Evolutionary conservation across 2,797 vertebrate genomes (phyloP), one percentile per base, ranked within the genome.

Genomic region (Enteromius paludinosus): DNA sequence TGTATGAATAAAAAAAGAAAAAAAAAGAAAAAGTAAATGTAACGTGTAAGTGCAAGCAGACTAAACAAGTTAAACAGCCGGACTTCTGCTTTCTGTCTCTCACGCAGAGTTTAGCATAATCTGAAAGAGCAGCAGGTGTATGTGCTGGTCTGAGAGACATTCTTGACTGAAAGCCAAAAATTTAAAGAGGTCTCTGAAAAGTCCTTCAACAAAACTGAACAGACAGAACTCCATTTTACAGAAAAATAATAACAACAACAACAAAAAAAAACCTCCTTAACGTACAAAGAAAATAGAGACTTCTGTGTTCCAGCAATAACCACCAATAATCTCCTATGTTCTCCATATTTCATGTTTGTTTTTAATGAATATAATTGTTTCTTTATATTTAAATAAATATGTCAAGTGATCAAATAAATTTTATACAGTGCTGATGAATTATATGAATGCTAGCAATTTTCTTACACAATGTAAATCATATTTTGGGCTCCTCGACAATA

Each of bases 101-200:
- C 25, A 45, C 23, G 15, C 11, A 11, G 23, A 20, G 33, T 69
- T 69, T 6, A 68, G 23, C 64, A 43, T 30, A 43, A 59, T 64
- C 59, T 65, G 79, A 74, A 81, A 62, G 71, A 75, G 23, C 25
- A 33, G 80, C 70, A 82, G 80, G 71, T 82, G 80, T 11, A 52
- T 82, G 62, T 66, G 23, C 38, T 23, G 7, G 61, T 59, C 72
- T 56, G 45, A 54, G 33, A 75, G 62, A 38, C 45, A 82, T 64
- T 73, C 61, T 28, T 82, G 70, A 74, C 45, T 74, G 23, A 65
- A 82, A 66, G 71, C 45, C 47, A 41, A 43, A 74, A 4, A 47
- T 43, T 56, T 38, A 56, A 81, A 68, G 23, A 75, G 35, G 79
- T 73, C 43, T 81, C 56, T 73, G 33, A 74, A 74, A 81, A 81